A percentile compares a stretch with the other conserved stretches of the same genome.
These are phyloP conservation scores for Eupsilia transversa DNA, from an alignment of 2,888 invertebrate genomes.

Conservation along the genomic window DNA sequence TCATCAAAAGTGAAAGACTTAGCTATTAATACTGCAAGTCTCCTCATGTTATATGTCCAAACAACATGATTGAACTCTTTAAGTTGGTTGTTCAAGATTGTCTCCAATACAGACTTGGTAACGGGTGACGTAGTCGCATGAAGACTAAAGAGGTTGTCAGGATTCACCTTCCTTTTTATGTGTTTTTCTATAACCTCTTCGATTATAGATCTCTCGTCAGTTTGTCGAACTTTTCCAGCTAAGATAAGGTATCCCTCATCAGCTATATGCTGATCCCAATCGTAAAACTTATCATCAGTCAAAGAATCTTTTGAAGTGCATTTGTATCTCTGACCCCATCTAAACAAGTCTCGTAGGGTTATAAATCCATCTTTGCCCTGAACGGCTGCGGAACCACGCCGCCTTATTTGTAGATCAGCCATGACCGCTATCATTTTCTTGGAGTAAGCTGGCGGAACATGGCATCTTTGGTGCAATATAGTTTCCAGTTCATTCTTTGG, in stretches of 20 bases:
- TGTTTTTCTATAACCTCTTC: conserved; percentile 94
- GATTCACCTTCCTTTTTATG: conserved; percentile 94
- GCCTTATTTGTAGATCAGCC: conserved; percentile 95
- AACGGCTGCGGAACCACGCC: conserved; percentile 96
- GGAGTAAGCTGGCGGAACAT: conserved; percentile 96
- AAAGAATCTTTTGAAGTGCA: conserved; percentile 91
- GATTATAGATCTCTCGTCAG: conserved; percentile 95
- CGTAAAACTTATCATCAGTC: conserved; percentile 92
- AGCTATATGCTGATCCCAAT: conserved; percentile 99
- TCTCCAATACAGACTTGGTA: conserved; percentile 93
- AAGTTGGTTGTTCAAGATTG: conserved; percentile 90
- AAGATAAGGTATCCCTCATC: conserved; percentile 98
- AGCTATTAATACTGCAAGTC: conserved; percentile 93
- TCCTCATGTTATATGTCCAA: conserved; percentile 98
- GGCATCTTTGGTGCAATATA: conserved; percentile 97
- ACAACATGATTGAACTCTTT: conserved; percentile 95
- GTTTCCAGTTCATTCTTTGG: conserved; percentile 96
- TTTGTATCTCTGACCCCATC: conserved; percentile 98
- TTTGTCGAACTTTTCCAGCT: conserved; percentile 97
- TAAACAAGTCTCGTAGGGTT: conserved; percentile 97
- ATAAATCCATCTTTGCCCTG: conserved; percentile 98
- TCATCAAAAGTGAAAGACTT: conserved; percentile 98
- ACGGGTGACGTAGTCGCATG: conserved; percentile 93
- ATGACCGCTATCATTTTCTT: conserved; percentile 97
- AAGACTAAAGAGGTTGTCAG: conserved; percentile 93